Evolutionary conservation across 2,888 invertebrate genomes (phyloP).

Genomic region (Drosophila meridionalis): DNA sequence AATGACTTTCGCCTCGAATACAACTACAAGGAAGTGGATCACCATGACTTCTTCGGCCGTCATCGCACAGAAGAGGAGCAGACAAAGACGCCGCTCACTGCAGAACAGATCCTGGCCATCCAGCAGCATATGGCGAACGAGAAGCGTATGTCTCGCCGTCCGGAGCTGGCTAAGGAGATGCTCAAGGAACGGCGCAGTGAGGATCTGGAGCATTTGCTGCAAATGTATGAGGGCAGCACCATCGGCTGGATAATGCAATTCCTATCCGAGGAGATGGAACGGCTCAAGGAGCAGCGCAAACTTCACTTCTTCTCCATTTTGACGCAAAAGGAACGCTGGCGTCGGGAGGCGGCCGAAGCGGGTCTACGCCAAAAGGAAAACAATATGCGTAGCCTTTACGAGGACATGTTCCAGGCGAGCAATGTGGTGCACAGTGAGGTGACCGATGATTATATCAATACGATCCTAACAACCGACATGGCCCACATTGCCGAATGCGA

Average conservation of each 20-base stretch:
- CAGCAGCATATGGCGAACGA: slow-evolving; percentile 6
- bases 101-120: slow-evolving; percentile 20
- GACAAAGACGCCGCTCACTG: accelerated
- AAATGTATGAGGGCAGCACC: slow-evolving; percentile 90
- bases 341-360: slow-evolving; percentile 92
- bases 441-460: slow-evolving; percentile 88
- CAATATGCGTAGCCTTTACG: slow-evolving; percentile 89
- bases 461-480: slow-evolving; percentile 87
- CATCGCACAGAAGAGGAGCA: accelerated
- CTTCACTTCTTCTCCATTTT: slow-evolving; percentile 92
- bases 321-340: slow-evolving; percentile 91
- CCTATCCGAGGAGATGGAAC: slow-evolving; percentile 91
- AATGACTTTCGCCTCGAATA: not conserved
- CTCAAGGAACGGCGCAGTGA: slow-evolving; percentile 79
- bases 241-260: slow-evolving; percentile 90
- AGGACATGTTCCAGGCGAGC: slow-evolving; percentile 91
- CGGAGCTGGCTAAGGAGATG: slow-evolving; percentile 27
- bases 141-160: not conserved
- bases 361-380: slow-evolving; percentile 92
- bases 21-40: slow-evolving; percentile 24
- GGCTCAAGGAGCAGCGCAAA: slow-evolving; percentile 91
- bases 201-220: slow-evolving; percentile 85
- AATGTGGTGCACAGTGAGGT: slow-evolving; percentile 85
- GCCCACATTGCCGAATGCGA: slow-evolving; percentile 87
- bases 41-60: slow-evolving; percentile 9